Evolutionary conservation across 1,140 invertebrate species (phyloP).

Genomic region (Acromyrmex heyeri): DNA sequence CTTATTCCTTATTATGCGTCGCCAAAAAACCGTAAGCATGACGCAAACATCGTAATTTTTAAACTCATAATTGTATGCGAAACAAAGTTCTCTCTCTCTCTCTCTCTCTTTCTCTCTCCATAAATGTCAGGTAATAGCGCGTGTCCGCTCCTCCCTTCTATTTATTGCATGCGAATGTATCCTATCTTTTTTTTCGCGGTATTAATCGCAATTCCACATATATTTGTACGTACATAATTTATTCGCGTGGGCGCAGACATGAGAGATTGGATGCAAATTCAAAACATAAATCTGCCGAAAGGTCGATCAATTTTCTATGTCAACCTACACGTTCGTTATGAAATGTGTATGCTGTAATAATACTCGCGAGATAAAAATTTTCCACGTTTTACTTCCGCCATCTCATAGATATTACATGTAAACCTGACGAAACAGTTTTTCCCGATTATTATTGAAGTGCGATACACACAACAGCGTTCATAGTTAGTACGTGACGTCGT

Average conservation of each 20-base stretch:
- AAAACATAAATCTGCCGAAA: conserved; percentile 56
- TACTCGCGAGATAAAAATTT: conserved; percentile 12
- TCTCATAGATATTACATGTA: conserved; percentile 6
- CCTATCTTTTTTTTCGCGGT: not conserved
- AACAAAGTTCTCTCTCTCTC: not conserved
- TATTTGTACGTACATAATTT: conserved; percentile 37
- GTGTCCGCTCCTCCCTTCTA: not conserved
- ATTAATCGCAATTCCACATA: conserved; percentile 36
- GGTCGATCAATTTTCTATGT: conserved; percentile 63
- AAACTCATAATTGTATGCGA: conserved; percentile 14
- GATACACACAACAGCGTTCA: not conserved
- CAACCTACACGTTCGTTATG: conserved; percentile 54
- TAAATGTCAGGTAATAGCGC: conserved; percentile 16
- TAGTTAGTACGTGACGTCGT: conserved; percentile 13
- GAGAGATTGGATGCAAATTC: conserved; percentile 59
- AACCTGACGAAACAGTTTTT: conserved; percentile 12
- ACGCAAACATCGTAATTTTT: not conserved
- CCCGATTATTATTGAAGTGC: conserved; percentile 17
- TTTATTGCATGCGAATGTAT: conserved; percentile 15
- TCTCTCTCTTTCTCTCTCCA: conserved; percentile 4
- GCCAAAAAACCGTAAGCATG: not conserved
- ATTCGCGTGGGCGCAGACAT: conserved; percentile 44
- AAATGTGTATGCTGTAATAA: conserved; percentile 36
- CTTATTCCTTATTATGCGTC: not conserved
- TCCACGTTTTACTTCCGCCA: conserved; percentile 43